Conservation (phyloP, 2,888 invertebrate species). For the Hesperia comma region DNA sequence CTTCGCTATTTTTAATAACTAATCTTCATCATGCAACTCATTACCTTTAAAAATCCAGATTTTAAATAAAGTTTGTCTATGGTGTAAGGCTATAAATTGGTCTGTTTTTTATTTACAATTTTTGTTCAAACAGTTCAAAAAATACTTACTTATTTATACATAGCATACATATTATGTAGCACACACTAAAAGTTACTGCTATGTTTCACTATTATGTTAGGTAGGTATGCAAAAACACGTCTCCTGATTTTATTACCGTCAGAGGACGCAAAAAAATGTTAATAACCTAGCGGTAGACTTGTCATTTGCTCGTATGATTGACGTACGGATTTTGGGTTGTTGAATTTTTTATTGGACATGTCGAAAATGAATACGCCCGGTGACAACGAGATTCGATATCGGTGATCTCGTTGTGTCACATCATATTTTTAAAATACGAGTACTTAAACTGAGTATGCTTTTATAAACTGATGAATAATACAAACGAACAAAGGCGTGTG, state of each 20-base stretch:
- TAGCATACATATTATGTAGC: no score
- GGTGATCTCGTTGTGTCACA: conserved; percentile 19
- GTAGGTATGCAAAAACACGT: not conserved
- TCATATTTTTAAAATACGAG: conserved; percentile 15
- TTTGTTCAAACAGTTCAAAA: no score
- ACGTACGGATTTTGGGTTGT: conserved; percentile 6
- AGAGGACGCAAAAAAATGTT: conserved; percentile 5
- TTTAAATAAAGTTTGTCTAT: no score
- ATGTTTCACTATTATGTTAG: not conserved
- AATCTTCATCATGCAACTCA: no score
- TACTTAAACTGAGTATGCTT: not conserved
- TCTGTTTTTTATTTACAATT: no score
- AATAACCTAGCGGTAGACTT: conserved; percentile 11
- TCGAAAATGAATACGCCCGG: conserved; percentile 13
- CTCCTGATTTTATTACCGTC: not conserved
- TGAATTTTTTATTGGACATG: conserved; percentile 17
- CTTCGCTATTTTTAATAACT: no score
- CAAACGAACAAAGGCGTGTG: not conserved
- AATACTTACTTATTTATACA: no score
- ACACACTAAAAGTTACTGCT: no score
- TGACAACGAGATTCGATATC: conserved; percentile 15
- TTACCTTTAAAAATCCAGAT: no score
- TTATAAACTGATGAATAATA: not conserved
- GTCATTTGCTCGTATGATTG: conserved; percentile 7
- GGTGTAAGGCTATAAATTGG: no score